Evolutionary conservation across 2,888 invertebrate genomes (phyloP), one percentile per base, ranked within the genome.

Genomic region (Papilio elwesi): DNA sequence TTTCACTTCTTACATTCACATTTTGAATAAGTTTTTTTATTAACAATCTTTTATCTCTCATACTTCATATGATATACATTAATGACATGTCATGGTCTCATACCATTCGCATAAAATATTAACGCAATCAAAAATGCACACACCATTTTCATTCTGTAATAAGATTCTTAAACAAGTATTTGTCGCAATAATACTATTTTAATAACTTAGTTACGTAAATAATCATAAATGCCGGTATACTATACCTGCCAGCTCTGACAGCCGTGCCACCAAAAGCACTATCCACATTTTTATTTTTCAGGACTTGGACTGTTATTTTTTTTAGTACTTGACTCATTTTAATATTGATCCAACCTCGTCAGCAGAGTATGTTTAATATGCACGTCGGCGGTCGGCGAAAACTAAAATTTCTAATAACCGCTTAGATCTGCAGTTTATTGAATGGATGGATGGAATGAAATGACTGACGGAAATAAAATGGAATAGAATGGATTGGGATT

Each of bases 281-380:
- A 73, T 91, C 91, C 76, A 86, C 87, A 86, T 88, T 86, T 76
- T 85, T 88, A 74, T 82, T 87, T 82, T 87, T 88, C 47, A 92
- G 78, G 78, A 90, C 86, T 82, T 89, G 88, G 64, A 82, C 81
- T 15, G 89, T 77, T 73, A 92, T 78, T 78, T 90, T 91, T 77
- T 87, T 86, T 76, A 93, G 77, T 59, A 86, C 83, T 72, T 88
- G 88, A 76, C 91, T 84, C 93, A 93, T 93, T 79, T 76, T 72
- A 59, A 57, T 71, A 51, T 38, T 81, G 77, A 75, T 75, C 75
- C 70, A 74, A 76, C 81, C 82, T 76, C 70, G 75, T 62, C 59
- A 43, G 59, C 43, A 62, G 59, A 62, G 43, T 10, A 59, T 43
- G 9, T 15, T 10, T 38, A 62, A 62, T 62, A 62, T 62, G 59